phyloP scores from a whole-genome alignment of 1,140 invertebrate species.

The Dendrolimus punctatus region DNA sequence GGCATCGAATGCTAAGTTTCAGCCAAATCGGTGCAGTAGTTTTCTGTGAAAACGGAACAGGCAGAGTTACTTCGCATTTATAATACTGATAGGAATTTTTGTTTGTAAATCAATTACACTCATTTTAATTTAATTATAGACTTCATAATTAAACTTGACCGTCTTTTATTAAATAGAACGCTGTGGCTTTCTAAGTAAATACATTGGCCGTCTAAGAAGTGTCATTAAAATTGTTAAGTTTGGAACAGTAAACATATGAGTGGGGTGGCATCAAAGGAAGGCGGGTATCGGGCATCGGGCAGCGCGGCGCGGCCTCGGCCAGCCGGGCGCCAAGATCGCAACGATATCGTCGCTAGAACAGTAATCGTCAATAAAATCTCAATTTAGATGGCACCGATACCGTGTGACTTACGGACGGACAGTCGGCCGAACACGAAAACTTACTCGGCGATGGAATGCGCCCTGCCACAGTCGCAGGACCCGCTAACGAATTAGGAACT shows the following conservation, averaged over 20 bases:
- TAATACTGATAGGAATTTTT: too few relatives aligned
- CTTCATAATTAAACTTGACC: too few relatives aligned
- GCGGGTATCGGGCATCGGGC: conserved; percentile 6
- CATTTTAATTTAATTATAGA: too few relatives aligned
- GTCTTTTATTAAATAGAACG: too few relatives aligned
- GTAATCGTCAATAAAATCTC: conserved; percentile 72
- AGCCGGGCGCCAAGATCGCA: conserved; percentile 66
- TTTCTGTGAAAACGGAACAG: too few relatives aligned
- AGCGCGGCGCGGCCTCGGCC: conserved; percentile 22
- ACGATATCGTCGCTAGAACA: conserved; percentile 66
- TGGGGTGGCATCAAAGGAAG: conserved; percentile 32
- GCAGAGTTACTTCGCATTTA: too few relatives aligned
- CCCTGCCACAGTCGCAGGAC: conserved; percentile 41
- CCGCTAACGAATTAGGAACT: conserved; percentile 65
- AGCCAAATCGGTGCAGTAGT: too few relatives aligned
- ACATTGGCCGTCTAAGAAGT: background rate
- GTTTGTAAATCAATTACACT: too few relatives aligned
- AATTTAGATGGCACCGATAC: conserved; percentile 70
- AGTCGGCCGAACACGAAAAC: conserved; percentile 64
- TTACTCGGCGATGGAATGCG: conserved; percentile 64
- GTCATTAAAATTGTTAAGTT: conserved; percentile 2
- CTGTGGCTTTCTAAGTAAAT: too few relatives aligned
- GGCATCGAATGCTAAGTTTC: too few relatives aligned
- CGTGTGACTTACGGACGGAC: conserved; percentile 65
- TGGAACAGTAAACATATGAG: conserved; percentile 13